Conservation (phyloP, 2,797 vertebrate species). For the Tokudaia tokunoshimensis region DNA sequence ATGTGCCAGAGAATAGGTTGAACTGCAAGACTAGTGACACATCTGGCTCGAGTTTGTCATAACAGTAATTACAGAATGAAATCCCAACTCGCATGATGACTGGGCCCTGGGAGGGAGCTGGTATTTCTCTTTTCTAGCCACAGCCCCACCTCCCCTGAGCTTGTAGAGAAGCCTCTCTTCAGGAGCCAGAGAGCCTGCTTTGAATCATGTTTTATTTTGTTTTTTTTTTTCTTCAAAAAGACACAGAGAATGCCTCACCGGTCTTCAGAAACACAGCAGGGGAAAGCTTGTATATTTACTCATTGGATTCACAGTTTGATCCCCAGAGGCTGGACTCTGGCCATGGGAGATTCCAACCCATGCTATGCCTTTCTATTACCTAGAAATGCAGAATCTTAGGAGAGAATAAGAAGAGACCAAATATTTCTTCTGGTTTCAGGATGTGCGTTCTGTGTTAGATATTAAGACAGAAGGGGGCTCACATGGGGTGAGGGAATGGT, state of each 20-base stretch:
- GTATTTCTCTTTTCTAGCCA: background rate
- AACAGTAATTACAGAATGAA: constrained; percentile 5
- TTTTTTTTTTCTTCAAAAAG: background rate
- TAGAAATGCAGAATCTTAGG: background rate
- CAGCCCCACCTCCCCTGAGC: background rate
- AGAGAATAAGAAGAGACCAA: background rate
- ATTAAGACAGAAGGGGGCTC: constrained; percentile 13
- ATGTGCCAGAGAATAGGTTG: constrained; percentile 21
- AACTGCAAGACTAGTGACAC: background rate
- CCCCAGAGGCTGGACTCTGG: background rate
- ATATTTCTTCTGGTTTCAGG: background rate
- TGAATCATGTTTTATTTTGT: background rate
- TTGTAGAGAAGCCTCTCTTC: background rate
- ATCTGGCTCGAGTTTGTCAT: constrained; percentile 36
- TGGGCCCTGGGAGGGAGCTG: background rate
- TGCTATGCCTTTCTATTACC: background rate
- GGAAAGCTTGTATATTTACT: background rate
- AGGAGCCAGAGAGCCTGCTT: background rate
- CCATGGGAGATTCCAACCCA: background rate
- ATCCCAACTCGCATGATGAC: background rate
- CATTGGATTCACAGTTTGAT: background rate
- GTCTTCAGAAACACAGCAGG: constrained; percentile 19
- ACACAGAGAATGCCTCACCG: background rate
- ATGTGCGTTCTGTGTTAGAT: background rate
- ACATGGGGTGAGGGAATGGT: background rate